Evolutionary conservation across 2,797 vertebrate species (phyloP).

Genomic region (Phoebastria nigripes): DNA sequence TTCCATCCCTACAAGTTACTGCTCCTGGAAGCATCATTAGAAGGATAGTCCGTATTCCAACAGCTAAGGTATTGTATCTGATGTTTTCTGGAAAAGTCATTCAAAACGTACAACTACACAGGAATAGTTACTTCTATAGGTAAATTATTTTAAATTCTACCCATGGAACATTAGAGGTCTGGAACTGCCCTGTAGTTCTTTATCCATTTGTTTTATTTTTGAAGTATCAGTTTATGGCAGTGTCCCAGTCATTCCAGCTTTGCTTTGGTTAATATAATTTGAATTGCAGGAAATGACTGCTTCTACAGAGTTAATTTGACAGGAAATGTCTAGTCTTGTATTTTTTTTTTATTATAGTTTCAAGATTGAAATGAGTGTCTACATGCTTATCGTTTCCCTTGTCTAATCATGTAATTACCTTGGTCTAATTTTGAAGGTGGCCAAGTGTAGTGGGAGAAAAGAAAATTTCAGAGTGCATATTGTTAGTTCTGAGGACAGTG

Average conservation of each 20-base stretch:
- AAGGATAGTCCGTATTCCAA: background rate
- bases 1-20: background rate
- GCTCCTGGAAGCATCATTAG: background rate
- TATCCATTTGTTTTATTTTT: background rate
- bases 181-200: background rate
- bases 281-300: background rate
- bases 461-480: background rate
- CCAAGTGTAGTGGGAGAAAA: background rate
- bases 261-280: background rate
- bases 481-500: background rate
- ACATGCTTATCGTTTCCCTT: constrained; percentile 23
- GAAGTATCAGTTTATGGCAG: background rate
- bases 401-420: constrained; percentile 40
- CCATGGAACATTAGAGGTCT: background rate
- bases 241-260: background rate
- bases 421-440: constrained; percentile 55
- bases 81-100: background rate
- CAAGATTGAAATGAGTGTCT: constrained; percentile 15
- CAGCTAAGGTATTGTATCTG: background rate
- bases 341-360: background rate
- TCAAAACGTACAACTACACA: background rate
- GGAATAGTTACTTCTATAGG: background rate
- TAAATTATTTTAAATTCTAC: background rate
- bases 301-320: background rate
- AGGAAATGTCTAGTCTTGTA: constrained; percentile 10